phyloP scores from a whole-genome alignment of 2,797 vertebrate genomes.

The Chloroceryle amazona region DNA sequence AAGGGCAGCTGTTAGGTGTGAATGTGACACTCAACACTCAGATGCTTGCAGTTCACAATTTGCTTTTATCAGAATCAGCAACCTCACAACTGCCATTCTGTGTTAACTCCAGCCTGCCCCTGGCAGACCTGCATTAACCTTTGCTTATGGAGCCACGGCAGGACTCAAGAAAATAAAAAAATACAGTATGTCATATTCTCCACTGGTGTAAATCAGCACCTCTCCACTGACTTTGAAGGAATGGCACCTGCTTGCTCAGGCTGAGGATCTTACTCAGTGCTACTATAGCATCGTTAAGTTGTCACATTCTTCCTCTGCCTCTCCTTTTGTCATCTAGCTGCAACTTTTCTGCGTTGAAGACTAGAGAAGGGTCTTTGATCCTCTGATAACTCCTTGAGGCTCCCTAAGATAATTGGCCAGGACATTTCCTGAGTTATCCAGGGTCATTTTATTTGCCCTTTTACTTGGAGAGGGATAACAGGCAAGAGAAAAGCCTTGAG shows the following conservation, averaged over 20 bases:
- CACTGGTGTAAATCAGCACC: conserved; percentile 49
- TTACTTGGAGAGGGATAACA: conserved; percentile 55
- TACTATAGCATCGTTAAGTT: conserved; percentile 51
- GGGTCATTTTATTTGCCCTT: conserved; percentile 68
- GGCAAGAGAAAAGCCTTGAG: conserved; percentile 57
- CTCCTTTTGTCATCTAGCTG: conserved; percentile 49
- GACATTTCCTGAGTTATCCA: conserved; percentile 52
- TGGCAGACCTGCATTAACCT: conserved; percentile 69
- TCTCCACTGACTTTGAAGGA: conserved; percentile 52
- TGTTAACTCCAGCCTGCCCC: conserved; percentile 71
- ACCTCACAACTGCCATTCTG: conserved; percentile 64
- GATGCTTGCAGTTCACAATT: conserved; percentile 71
- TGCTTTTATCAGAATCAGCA: conserved; percentile 68
- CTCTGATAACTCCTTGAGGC: conserved; percentile 64
- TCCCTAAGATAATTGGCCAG: conserved; percentile 66
- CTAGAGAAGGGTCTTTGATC: conserved; percentile 64
- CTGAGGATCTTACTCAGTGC: not conserved
- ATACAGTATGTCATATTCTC: conserved; percentile 20
- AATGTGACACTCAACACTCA: conserved; percentile 62
- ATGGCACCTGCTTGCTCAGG: conserved; percentile 4
- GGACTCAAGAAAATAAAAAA: conserved; percentile 70
- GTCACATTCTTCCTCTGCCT: conserved; percentile 43
- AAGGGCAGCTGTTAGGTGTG: conserved; percentile 56
- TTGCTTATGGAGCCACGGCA: conserved; percentile 74
- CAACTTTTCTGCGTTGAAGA: conserved; percentile 59